phyloP scores from a whole-genome alignment of 1,140 invertebrate genomes.

The Drosophila busckii region DNA sequence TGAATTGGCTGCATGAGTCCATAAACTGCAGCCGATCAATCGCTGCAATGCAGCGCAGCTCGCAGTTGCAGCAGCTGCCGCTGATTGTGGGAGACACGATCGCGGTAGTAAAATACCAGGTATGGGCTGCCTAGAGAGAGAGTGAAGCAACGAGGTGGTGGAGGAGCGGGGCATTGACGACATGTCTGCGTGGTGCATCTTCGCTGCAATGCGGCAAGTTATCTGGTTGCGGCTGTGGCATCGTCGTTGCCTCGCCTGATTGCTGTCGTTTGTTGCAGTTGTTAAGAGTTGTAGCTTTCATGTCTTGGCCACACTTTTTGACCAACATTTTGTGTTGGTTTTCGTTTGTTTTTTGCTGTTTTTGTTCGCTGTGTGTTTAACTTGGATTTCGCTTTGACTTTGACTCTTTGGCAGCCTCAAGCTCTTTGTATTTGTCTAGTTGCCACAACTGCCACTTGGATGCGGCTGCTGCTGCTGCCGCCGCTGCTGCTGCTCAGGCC shows the following conservation, averaged over 20 bases:
- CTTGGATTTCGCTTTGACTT: neutral
- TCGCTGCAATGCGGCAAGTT: no score
- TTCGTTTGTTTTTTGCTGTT: slow-evolving; percentile 16
- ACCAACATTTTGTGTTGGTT: slow-evolving; percentile 72
- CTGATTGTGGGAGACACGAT: slow-evolving; percentile 69
- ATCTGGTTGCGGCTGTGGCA: slow-evolving; percentile 28
- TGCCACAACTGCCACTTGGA: no score
- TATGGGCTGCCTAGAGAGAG: slow-evolving; percentile 67
- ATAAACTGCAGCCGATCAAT: slow-evolving; percentile 78
- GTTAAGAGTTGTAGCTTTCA: slow-evolving; percentile 77
- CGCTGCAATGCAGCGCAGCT: slow-evolving; percentile 38
- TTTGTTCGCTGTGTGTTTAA: slow-evolving; percentile 1
- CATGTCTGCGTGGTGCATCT: slow-evolving; percentile 57
- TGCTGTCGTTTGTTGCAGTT: slow-evolving; percentile 74
- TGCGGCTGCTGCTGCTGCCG: no score
- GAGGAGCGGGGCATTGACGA: slow-evolving; percentile 68
- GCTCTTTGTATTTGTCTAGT: slow-evolving; percentile 17
- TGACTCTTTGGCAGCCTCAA: slow-evolving; percentile 1
- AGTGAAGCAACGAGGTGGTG: no score
- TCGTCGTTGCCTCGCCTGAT: slow-evolving; percentile 33
- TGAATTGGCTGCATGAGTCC: slow-evolving; percentile 78
- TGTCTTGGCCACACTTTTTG: slow-evolving; percentile 77
- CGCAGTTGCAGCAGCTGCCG: neutral
- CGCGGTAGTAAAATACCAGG: slow-evolving; percentile 73
- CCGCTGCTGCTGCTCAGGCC: slow-evolving; percentile 11